Evolutionary conservation across 2,113 vertebrate species (phyloP), one percentile per base, ranked within the genome.

Genomic region (Halcyon malimbica): DNA sequence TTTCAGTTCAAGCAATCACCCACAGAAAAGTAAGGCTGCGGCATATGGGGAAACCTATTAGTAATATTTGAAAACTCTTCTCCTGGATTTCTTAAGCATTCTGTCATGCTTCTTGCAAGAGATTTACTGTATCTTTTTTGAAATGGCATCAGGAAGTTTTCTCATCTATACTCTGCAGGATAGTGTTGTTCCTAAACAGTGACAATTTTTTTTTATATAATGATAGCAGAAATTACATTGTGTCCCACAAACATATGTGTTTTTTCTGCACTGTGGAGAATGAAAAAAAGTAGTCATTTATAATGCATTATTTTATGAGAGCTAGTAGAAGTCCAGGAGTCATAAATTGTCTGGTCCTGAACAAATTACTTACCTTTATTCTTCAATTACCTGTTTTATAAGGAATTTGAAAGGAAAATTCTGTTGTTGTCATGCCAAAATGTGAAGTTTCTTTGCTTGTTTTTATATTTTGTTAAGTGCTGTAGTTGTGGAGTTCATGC

Each of bases 31-130:
- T 50, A 51, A 86, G 64, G 46, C 41, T 92, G 54, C 54, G 86
- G 54, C 71, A 80, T 63, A 46, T 83, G 37, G 59, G 73, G 71
- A 84, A 92, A 57, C 39, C 59, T 59, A 51, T 77, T 88, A 86
- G 79, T 75, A 86, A 85, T 76, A 88, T 90, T 84, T 26, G 83
- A 86, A 86, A 90, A 20, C 48, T 68, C 71, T 94, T 94, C 50
- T 79, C 35, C 29, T 44, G 59, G 37, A 59, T 85, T 93, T 93
- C n/a, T 41, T 6, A 80, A 90, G 54, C 33, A 42, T 91, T 91
- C 77, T 83, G 8, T 28, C 51, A 74, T 48, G 41, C 50, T 92
- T 74, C 31, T 88, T 81, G 50, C 19, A 54, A 69, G 15, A 86
- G 70, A 83, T n/a, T 65, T 54, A 96, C 14, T 56, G 8, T 76